Conservation (phyloP, 2,888 invertebrate species). For the Steromphala cineraria region DNA sequence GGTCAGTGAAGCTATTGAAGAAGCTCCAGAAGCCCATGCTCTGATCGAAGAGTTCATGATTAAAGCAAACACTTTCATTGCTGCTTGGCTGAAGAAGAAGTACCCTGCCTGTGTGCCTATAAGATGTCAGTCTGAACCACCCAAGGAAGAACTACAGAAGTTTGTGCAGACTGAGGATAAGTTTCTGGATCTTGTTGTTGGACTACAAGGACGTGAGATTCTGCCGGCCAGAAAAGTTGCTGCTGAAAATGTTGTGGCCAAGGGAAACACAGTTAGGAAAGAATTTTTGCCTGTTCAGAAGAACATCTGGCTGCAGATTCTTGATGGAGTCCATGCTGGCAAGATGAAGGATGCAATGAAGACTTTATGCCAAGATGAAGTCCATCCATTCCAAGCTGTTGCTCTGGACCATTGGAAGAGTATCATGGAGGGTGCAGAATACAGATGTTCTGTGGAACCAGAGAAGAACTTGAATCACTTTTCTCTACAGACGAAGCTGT, state of each 20-base stretch:
- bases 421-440: slow-evolving; percentile 44
- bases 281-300: slow-evolving; percentile 32
- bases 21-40: slow-evolving; percentile 33
- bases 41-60: slow-evolving; percentile 50
- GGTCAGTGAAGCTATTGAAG: slow-evolving; percentile 15
- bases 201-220: background rate
- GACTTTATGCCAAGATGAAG: slow-evolving; percentile 38
- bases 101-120: slow-evolving; percentile 34
- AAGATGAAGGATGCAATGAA: slow-evolving; percentile 24
- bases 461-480: slow-evolving; percentile 41
- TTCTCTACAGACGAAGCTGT: slow-evolving; percentile 41
- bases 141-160: slow-evolving; percentile 21
- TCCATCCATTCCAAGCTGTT: slow-evolving; percentile 43
- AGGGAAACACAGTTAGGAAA: slow-evolving; percentile 22
- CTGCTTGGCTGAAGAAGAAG: slow-evolving; percentile 24
- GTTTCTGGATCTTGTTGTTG: slow-evolving; percentile 21
- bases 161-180: slow-evolving; percentile 35
- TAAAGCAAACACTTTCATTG: slow-evolving; percentile 39
- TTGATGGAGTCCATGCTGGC: slow-evolving; percentile 10
- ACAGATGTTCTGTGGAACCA: slow-evolving; percentile 33
- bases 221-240: background rate
- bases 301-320: slow-evolving; percentile 38
- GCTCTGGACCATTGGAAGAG: slow-evolving; percentile 42
- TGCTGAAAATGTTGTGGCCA: slow-evolving; percentile 30
- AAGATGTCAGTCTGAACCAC: slow-evolving; percentile 40